These are phyloP conservation scores for Enteromius mattozi DNA, from an alignment of 2,797 vertebrate species.

Conservation along the genomic window DNA sequence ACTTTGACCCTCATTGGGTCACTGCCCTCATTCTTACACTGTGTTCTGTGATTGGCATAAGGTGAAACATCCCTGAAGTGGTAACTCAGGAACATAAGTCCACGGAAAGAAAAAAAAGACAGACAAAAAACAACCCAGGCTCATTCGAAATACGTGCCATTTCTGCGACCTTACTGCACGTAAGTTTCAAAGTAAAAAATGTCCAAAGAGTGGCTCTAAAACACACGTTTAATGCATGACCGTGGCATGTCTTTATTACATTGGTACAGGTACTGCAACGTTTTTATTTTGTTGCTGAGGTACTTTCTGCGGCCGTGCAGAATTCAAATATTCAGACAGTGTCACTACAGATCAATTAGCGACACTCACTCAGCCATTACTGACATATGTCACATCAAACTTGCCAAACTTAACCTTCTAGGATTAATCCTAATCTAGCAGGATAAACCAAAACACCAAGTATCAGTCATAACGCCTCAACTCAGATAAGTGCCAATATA, in stretches of 20 bases:
- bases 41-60: not conserved
- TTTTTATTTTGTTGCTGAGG: too few relatives aligned
- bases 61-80: not conserved
- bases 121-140: too few relatives aligned
- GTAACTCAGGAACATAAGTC: not conserved
- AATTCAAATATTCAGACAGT: too few relatives aligned
- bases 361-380: not conserved
- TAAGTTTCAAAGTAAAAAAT: too few relatives aligned
- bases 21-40: constrained; percentile 3
- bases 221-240: too few relatives aligned
- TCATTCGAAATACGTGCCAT: too few relatives aligned
- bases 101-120: not conserved
- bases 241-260: too few relatives aligned
- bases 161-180: too few relatives aligned
- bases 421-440: not conserved
- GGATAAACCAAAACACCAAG: not conserved
- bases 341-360: too few relatives aligned
- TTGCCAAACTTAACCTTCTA: not conserved
- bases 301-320: too few relatives aligned
- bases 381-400: not conserved
- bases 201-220: too few relatives aligned
- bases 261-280: too few relatives aligned
- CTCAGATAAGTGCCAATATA: not conserved
- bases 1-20: constrained; percentile 21
- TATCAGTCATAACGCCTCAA: not conserved